Evolutionary conservation across 2,113 vertebrate species (phyloP).

Genomic region (Sapayoa aenigma): DNA sequence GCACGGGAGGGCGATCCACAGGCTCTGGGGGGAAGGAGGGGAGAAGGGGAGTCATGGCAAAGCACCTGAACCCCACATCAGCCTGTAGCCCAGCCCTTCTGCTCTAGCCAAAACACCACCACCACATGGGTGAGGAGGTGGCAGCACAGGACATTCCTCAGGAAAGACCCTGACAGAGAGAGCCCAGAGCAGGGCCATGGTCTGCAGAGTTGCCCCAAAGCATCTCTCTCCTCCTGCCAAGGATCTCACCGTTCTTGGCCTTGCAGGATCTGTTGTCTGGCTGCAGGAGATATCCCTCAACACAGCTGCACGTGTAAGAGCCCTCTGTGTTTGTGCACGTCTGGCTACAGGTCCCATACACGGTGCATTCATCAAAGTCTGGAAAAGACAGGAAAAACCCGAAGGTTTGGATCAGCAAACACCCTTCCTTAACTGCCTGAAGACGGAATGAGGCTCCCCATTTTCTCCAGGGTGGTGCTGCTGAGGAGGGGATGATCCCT

Average conservation of each 20-base stretch:
- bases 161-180: background rate
- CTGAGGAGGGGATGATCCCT: background rate
- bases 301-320: conserved; percentile 90
- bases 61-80: fast-evolving
- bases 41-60: background rate
- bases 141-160: background rate
- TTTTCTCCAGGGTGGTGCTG: background rate
- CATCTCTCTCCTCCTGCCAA: fast-evolving
- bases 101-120: background rate
- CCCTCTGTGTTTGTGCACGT: conserved; percentile 88
- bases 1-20: conserved; percentile 87
- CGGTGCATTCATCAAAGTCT: conserved; percentile 93
- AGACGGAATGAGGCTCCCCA: background rate
- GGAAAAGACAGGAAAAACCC: background rate
- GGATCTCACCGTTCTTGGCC: conserved; percentile 89
- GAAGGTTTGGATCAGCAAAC: background rate
- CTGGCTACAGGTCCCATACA: conserved; percentile 96
- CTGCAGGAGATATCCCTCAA: conserved; percentile 93
- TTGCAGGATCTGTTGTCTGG: conserved; percentile 97
- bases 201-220: background rate
- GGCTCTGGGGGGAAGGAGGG: conserved; percentile 74
- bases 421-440: fast-evolving
- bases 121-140: fast-evolving
- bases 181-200: fast-evolving
- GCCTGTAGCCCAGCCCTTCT: background rate